Conservation (phyloP, 2,888 invertebrate genomes). For the Epirrita christyi region DNA sequence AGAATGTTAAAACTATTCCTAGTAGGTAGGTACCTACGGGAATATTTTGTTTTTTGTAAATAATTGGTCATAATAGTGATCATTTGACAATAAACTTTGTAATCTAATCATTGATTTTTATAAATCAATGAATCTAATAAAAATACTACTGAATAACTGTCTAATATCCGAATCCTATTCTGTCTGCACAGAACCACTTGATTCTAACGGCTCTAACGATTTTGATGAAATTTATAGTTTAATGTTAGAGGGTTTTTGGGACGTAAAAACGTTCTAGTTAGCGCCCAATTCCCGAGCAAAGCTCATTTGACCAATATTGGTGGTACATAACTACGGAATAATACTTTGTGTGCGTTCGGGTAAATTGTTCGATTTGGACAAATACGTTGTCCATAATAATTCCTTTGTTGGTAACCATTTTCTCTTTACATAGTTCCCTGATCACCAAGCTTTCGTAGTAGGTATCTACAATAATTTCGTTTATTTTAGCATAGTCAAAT, state of each 20-base stretch:
- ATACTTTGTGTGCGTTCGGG: no score
- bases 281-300: no score
- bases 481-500: constrained; percentile 44
- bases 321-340: not conserved
- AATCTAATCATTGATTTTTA: no score
- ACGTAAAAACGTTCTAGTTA: no score
- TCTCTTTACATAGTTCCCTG: not conserved
- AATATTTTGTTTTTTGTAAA: not conserved
- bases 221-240: no score
- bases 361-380: not conserved
- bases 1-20: not conserved
- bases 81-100: not conserved
- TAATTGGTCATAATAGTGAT: not conserved
- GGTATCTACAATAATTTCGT: constrained; percentile 7
- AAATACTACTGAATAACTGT: no score
- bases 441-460: not conserved
- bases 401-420: not conserved
- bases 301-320: no score
- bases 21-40: not conserved
- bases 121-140: no score
- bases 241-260: no score
- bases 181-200: no score
- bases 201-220: no score
- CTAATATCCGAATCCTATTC: no score
- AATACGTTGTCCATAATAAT: not conserved